Base-by-base conservation (phyloP, 2,888 invertebrate genomes). In the Caenorhabditis zanzibari region DNA sequence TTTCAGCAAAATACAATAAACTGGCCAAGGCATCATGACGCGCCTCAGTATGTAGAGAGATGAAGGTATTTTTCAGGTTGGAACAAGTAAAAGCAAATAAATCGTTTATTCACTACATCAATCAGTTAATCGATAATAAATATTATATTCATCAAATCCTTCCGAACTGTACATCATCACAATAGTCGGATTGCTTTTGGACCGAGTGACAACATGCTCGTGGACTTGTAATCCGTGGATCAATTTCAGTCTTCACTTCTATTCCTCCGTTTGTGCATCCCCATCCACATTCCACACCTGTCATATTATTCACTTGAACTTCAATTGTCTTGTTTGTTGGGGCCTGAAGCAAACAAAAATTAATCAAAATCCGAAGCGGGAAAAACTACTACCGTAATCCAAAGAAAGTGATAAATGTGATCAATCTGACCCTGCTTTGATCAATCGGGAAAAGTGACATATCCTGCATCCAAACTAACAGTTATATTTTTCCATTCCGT, bases 381-480 rank as follows among this genome's bases (percentile, higher is more conserved):
- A 6, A n/a, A 38, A 22, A 2, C 24, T n/a, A n/a, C 28, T 38
- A 64, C 76, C 12, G 12, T 63, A 26, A 77, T 77, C 77, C 77
- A 77, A 7, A 77, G 24, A 19, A 32, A 77, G 4, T 63, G 14
- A n/a, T 69, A 77, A 5, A 77, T 52, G 52, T 16, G 69, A 44
- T 77, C 77, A 2, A 69, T 28, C 32, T 77, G 59, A 1, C 14
- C 10, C 10, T 28, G 19, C 2, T 19, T 16, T 56, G 12, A 10
- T n/a, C n/a, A n/a, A n/a, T n/a, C n/a, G n/a, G n/a, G n/a, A n/a
- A n/a, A n/a, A n/a, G n/a, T n/a, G n/a, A n/a, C n/a, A n/a, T n/a
- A 38, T 14, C 77, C 69, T 14, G 77, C 61, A 32, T 77, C 54
- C 24, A 77, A n/a, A 4, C 28, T 16, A 5, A 77, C 49, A 16